Conservation (phyloP, 2,888 invertebrate genomes). For the Agrochola litura region DNA sequence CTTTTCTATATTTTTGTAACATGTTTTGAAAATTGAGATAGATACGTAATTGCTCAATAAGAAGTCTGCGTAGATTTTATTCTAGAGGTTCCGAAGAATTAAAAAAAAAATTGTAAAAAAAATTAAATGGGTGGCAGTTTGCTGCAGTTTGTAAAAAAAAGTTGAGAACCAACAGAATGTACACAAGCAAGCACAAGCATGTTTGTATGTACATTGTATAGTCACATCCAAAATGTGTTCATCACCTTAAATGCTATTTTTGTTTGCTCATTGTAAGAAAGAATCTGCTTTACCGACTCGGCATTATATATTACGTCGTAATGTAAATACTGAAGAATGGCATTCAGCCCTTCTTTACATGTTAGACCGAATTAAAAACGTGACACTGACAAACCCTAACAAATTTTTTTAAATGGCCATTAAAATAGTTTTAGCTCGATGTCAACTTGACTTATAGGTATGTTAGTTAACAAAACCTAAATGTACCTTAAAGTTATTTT, state of each 20-base stretch:
- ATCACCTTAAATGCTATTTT: no score
- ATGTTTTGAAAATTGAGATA: slow-evolving; percentile 12
- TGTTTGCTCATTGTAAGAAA: not conserved
- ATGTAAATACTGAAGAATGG: not conserved
- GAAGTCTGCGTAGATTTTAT: not conserved
- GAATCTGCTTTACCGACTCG: not conserved
- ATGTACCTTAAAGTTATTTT: not conserved
- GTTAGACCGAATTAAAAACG: not conserved
- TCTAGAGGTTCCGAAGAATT: not conserved
- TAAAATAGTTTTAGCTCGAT: no score
- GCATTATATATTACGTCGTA: not conserved
- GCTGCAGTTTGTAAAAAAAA: not conserved
- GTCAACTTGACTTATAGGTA: no score
- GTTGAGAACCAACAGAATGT: not conserved
- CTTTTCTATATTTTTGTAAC: not conserved
- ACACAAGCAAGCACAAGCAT: no score
- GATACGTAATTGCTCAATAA: slow-evolving; percentile 9
- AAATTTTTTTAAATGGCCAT: no score
- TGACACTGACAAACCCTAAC: no score
- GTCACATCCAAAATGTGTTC: no score
- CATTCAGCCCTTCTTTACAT: not conserved
- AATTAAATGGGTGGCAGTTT: not conserved
- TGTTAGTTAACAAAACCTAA: no score
- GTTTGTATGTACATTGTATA: no score
- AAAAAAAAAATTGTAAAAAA: no score